Base-by-base conservation (phyloP, 2,113 vertebrate species). In the Buteo buteo region DNA sequence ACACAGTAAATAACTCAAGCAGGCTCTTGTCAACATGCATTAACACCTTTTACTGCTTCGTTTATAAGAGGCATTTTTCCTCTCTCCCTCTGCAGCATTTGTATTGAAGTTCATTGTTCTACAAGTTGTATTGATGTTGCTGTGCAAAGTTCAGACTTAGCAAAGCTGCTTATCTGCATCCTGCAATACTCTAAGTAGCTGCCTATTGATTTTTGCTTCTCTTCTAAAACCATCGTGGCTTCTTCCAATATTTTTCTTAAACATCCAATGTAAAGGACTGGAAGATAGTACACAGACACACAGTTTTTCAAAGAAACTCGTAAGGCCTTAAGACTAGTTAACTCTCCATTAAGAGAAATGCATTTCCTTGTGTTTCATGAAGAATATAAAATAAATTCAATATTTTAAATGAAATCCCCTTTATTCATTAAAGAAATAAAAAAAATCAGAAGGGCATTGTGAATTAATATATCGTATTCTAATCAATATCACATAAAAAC, bases 201-300 rank as follows among this genome's bases (percentile, higher is more conserved):
- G 78, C 72, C 50, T 93, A 97, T 96, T 97, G 97, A 97, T 97
- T 97, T 98, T 93, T 74, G 34, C 78, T 95, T 95, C 82, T 82
- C 52, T 67, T 96, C 90, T 90, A 90, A 95, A 96, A 52, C 66
- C 69, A 40, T 66, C 47, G 47, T 76, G 84, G 25, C 40, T 86
- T 92, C 80, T 92, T 93, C n/a, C 44, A 80, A 25, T 77, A 58
- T 78, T 94, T 94, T 88, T 65, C 69, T 84, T 64, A 66, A 84
- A 72, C 21, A 78, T 9, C 14, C 44, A 28, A 9, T 26, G 38
- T 65, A 91, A 79, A 95, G 61, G 11, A 74, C 13, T 45, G 44
- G n/a, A 86, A 94, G 69, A 62, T 3, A 89, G 57, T n/a, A 73
- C 54, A 44, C 2, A n/a, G 65, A 67, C 44, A 49, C 40, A 42